Percentiles rank a stretch among this genome's conserved stretches.
phyloP scores from a whole-genome alignment of 2,113 vertebrate genomes.

The Isichthys henryi region DNA sequence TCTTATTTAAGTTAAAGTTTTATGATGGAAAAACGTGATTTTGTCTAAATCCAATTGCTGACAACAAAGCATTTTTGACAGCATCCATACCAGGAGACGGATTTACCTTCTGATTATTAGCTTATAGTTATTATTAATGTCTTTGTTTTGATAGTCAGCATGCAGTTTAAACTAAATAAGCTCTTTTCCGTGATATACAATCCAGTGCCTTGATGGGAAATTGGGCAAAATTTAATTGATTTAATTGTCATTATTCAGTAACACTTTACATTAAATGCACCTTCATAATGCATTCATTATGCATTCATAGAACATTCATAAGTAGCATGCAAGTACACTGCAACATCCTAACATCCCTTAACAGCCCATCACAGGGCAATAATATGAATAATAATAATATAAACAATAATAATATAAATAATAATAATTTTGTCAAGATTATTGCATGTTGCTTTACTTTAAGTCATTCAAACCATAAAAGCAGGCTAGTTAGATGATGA shows the following conservation, averaged over 20 bases:
- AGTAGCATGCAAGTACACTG: no score
- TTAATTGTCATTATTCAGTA: not conserved
- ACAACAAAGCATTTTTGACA: not conserved
- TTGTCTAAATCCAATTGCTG: not conserved
- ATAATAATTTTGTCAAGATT: not conserved
- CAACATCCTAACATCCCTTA: no score
- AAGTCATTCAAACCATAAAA: not conserved
- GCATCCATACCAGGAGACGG: not conserved
- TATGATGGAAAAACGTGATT: not conserved
- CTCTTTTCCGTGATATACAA: not conserved
- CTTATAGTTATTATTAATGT: not conserved
- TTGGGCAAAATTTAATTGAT: not conserved
- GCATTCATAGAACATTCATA: no score
- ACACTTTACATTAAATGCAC: no score
- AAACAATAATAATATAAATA: not conserved
- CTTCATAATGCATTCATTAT: no score
- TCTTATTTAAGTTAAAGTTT: not conserved
- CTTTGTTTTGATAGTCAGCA: not conserved
- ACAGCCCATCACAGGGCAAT: not conserved
- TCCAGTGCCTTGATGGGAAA: not conserved
- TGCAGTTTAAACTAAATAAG: not conserved
- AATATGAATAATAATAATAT: not conserved
- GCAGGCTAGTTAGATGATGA: not conserved
- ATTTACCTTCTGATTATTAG: not conserved
- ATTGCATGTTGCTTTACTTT: not conserved